phyloP scores from a whole-genome alignment of 1,140 invertebrate genomes.

The Lucilia cuprina region DNA sequence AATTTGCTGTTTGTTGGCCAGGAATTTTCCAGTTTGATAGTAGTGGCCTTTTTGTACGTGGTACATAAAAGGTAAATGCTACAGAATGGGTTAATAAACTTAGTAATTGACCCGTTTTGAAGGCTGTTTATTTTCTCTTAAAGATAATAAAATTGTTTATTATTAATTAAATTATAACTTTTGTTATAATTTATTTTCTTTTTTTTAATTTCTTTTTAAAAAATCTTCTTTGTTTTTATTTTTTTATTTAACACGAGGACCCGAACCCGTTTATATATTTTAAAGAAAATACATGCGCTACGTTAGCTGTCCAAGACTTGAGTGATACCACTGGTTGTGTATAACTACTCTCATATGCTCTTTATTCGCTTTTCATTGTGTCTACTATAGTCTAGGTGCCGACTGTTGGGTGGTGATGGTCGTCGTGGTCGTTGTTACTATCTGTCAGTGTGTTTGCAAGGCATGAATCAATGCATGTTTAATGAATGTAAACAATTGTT shows the following conservation, averaged over 20 bases:
- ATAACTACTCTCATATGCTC: neutral
- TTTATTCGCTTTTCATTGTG: neutral
- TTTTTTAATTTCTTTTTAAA: neutral
- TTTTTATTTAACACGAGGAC: neutral
- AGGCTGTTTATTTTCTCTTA: neutral
- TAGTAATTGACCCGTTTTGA: constrained; percentile 24
- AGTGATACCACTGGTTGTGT: neutral
- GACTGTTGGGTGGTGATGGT: neutral
- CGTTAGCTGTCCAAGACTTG: constrained; percentile 25
- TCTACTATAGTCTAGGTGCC: neutral
- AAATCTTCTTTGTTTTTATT: neutral
- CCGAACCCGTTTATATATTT: neutral
- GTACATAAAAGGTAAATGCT: neutral
- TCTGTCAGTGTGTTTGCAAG: neutral
- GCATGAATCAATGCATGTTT: neutral
- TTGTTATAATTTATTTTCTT: neutral
- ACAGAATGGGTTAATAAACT: neutral
- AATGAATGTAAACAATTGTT: neutral
- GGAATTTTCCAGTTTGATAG: neutral
- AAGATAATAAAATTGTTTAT: neutral
- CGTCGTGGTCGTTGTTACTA: neutral
- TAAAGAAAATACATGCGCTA: constrained; percentile 2
- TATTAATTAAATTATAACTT: neutral
- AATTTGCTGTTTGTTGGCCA: neutral
- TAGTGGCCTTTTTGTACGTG: neutral